These are phyloP conservation scores for Drosophila bocki DNA, from an alignment of 1,140 invertebrate genomes.

Conservation along the genomic window DNA sequence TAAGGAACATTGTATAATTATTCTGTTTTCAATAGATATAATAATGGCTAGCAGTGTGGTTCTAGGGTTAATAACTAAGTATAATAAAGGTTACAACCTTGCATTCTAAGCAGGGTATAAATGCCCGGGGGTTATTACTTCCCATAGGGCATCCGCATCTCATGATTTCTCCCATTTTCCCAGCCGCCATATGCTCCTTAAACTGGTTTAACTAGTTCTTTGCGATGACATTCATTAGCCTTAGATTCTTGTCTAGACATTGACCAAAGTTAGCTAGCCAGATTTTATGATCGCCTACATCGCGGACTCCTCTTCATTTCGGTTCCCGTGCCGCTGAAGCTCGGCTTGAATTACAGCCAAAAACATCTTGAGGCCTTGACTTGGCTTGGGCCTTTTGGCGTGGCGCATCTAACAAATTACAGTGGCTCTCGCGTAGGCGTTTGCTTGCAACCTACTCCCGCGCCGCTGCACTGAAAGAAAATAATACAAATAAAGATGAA, in stretches of 20 bases:
- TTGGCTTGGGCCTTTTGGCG: slow-evolving; percentile 36
- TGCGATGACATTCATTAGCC: slow-evolving; percentile 47
- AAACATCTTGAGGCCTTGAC: slow-evolving; percentile 42
- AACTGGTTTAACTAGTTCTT: slow-evolving; percentile 55
- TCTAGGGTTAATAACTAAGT: background rate
- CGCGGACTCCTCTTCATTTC: slow-evolving; percentile 21
- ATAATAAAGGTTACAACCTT: background rate
- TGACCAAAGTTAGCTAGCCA: slow-evolving; percentile 38
- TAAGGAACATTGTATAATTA: background rate
- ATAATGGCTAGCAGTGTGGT: background rate
- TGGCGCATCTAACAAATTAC: slow-evolving; percentile 52
- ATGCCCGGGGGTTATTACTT: slow-evolving; percentile 4
- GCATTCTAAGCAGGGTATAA: background rate
- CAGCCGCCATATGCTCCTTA: slow-evolving; percentile 27
- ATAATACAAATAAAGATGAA: background rate
- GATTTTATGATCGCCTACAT: slow-evolving; percentile 40
- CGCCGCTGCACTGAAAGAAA: slow-evolving; percentile 13
- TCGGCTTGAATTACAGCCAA: slow-evolving; percentile 33
- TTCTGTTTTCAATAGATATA: background rate
- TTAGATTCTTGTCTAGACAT: slow-evolving; percentile 47
- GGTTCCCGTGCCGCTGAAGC: background rate
- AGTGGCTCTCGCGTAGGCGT: slow-evolving; percentile 33
- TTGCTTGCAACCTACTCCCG: slow-evolving; percentile 24
- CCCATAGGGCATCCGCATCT: slow-evolving; percentile 26
- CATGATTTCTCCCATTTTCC: slow-evolving; percentile 14